phyloP scores from a whole-genome alignment of 2,888 invertebrate genomes.

The Carpatolechia fugitivella region DNA sequence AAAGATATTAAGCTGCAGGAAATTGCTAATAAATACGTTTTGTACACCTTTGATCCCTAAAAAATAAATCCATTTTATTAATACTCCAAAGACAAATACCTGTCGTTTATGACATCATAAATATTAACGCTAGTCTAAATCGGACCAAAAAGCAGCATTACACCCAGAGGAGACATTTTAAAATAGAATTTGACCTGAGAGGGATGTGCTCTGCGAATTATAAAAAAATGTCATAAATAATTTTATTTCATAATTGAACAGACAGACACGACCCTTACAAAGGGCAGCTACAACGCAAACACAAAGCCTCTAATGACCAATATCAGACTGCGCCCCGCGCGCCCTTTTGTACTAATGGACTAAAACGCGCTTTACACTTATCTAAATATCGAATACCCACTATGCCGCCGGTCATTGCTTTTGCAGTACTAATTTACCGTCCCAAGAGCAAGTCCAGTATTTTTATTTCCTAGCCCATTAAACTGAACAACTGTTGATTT shows the following conservation, averaged over 20 bases:
- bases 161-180: slow-evolving; percentile 61
- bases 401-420: no score
- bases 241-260: slow-evolving; percentile 44
- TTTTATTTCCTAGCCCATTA: no score
- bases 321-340: slow-evolving; percentile 54
- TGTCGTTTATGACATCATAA: slow-evolving; percentile 27
- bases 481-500: no score
- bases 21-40: slow-evolving; percentile 39
- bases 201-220: slow-evolving; percentile 50
- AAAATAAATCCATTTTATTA: slow-evolving; percentile 11
- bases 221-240: slow-evolving; percentile 68
- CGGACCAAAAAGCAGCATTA: slow-evolving; percentile 28
- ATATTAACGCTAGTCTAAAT: slow-evolving; percentile 25
- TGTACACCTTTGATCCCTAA: slow-evolving; percentile 22
- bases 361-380: no score
- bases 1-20: slow-evolving; percentile 45
- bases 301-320: slow-evolving; percentile 71
- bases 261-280: slow-evolving; percentile 46
- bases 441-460: no score
- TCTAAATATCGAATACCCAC: no score
- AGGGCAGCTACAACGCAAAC: slow-evolving; percentile 49
- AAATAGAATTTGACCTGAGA: slow-evolving; percentile 43
- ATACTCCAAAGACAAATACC: slow-evolving; percentile 30
- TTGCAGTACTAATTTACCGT: no score
- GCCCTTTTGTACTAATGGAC: slow-evolving; percentile 27